Evolutionary conservation across 2,797 vertebrate genomes (phyloP).

Genomic region (Oreortyx pictus): DNA sequence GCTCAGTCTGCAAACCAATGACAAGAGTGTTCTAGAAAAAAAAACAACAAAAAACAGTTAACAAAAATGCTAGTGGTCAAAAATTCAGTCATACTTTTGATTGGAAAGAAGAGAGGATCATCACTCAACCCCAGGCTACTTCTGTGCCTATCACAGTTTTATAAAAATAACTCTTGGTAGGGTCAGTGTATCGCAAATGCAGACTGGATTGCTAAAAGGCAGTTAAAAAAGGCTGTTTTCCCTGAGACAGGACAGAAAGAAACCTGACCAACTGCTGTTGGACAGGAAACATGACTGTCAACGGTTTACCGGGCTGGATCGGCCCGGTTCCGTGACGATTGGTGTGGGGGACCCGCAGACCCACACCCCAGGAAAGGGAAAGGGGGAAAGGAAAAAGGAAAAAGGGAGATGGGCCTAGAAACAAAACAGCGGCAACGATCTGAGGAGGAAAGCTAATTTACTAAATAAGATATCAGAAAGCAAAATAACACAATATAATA

Average conservation of each 20-base stretch:
- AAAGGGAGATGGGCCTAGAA: too few relatives aligned
- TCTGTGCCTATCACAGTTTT: neutral
- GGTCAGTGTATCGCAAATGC: neutral
- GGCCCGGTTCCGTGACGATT: too few relatives aligned
- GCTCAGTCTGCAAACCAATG: neutral
- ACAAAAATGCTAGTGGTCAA: neutral
- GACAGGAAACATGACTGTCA: neutral
- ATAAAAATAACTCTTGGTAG: neutral
- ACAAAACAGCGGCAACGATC: too few relatives aligned
- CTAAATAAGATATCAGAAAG: too few relatives aligned
- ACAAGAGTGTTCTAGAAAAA: neutral
- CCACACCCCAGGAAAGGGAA: too few relatives aligned
- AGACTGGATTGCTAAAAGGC: neutral
- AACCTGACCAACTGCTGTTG: neutral
- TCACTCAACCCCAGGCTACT: neutral
- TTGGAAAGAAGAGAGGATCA: neutral
- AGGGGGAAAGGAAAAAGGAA: too few relatives aligned
- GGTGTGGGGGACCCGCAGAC: too few relatives aligned
- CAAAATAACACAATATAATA: too few relatives aligned
- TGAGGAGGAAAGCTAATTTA: too few relatives aligned
- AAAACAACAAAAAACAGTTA: too few relatives aligned
- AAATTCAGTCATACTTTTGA: neutral
- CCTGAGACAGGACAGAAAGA: neutral
- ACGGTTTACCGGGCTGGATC: too few relatives aligned
- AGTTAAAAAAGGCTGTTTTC: neutral